Evolutionary conservation across 2,797 vertebrate species (phyloP).

Genomic region (Merluccius polli): DNA sequence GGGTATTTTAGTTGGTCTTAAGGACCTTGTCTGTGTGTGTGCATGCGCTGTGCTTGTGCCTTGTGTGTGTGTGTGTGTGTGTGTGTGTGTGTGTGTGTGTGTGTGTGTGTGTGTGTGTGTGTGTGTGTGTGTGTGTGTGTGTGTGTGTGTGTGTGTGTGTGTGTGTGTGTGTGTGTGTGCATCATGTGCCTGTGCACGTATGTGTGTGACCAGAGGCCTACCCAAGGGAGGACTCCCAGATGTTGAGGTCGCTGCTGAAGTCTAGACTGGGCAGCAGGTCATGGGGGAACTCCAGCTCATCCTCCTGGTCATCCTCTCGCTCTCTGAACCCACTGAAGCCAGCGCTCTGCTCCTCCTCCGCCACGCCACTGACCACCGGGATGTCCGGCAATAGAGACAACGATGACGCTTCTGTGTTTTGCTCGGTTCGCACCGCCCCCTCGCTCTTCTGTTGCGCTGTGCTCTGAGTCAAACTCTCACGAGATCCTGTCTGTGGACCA

Average conservation of each 20-base stretch:
- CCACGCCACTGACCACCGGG: constrained; percentile 55
- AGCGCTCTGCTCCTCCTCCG: constrained; percentile 27
- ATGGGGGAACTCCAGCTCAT: constrained; percentile 78
- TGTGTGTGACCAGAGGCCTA: constrained; percentile 40
- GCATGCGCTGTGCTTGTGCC: background rate
- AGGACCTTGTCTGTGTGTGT: background rate
- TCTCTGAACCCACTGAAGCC: background rate
- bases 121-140: background rate
- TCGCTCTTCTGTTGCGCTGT: constrained; percentile 20
- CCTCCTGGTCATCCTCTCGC: constrained; percentile 46
- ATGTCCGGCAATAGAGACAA: constrained; percentile 46
- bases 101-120: background rate
- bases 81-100: background rate
- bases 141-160: background rate
- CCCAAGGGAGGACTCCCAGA: constrained; percentile 76
- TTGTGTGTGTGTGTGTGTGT: constrained; percentile 7
- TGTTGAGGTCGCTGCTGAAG: constrained; percentile 76
- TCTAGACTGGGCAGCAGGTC: constrained; percentile 78
- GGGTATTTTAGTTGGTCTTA: background rate
- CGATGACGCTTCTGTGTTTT: background rate
- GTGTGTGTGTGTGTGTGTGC: constrained; percentile 1
- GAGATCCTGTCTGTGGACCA: constrained; percentile 43
- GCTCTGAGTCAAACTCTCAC: constrained; percentile 42
- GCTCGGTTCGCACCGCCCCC: constrained; percentile 31
- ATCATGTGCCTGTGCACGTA: background rate